Conservation (phyloP, 2,888 invertebrate genomes). For the Synergus itoensis region DNA sequence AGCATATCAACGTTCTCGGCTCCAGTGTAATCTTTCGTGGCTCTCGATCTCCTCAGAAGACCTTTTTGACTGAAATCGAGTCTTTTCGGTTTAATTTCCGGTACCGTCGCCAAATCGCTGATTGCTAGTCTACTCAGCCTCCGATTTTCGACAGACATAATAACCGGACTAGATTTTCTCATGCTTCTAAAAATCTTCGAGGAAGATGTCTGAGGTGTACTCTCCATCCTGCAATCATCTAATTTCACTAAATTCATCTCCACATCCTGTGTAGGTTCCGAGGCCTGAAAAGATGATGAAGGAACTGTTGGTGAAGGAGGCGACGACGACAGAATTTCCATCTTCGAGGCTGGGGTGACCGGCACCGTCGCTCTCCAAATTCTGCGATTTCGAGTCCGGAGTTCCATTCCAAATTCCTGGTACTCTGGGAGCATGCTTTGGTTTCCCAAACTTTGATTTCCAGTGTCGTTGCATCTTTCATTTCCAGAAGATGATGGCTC, state of each 20-base stretch:
- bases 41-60: conserved; percentile 58
- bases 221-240: conserved; percentile 4
- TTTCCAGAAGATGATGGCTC: background rate
- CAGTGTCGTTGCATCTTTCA: background rate
- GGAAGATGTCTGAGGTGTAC: conserved; percentile 43
- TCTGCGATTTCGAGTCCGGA: conserved; percentile 20
- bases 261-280: conserved; percentile 34
- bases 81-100: conserved; percentile 66
- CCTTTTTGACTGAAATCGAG: conserved; percentile 68
- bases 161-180: conserved; percentile 37
- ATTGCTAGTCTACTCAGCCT: conserved; percentile 36
- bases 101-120: conserved; percentile 40
- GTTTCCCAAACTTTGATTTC: background rate
- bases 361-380: conserved; percentile 22
- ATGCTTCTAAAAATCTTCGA: conserved; percentile 24
- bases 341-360: conserved; percentile 12
- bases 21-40: conserved; percentile 67
- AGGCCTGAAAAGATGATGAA: conserved; percentile 46
- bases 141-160: conserved; percentile 9
- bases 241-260: conserved; percentile 39
- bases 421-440: conserved; percentile 44
- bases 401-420: conserved; percentile 43
- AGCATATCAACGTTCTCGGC: conserved; percentile 70
- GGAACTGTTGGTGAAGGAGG: conserved; percentile 52
- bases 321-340: conserved; percentile 38